Conservation (phyloP, 2,797 vertebrate genomes). For the Malurus leucopterus region DNA sequence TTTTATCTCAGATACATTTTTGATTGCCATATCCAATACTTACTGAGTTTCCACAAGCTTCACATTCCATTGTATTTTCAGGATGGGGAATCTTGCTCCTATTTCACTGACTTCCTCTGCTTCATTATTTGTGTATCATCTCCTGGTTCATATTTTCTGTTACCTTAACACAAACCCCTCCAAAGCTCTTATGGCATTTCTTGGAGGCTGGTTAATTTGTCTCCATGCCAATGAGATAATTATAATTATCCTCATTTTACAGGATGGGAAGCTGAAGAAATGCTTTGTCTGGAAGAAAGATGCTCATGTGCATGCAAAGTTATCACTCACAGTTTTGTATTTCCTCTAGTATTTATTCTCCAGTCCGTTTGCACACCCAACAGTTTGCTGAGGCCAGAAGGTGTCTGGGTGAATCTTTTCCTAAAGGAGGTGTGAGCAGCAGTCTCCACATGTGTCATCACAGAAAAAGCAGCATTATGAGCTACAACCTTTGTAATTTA, state of each 20-base stretch:
- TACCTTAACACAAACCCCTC: not conserved
- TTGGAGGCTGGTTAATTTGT: not conserved
- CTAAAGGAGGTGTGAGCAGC: not conserved
- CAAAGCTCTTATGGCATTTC: not conserved
- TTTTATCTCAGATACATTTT: not conserved
- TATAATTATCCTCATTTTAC: not conserved
- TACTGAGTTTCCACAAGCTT: not conserved
- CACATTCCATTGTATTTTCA: not conserved
- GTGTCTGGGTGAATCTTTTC: not conserved
- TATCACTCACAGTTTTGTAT: not conserved
- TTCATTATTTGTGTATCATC: not conserved
- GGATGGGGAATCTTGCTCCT: not conserved
- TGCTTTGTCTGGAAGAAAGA: not conserved
- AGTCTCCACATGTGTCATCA: not conserved
- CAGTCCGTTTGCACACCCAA: not conserved
- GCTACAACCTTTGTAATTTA: not conserved
- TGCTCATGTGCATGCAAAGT: not conserved
- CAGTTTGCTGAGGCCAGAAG: not conserved
- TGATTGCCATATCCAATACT: not conserved
- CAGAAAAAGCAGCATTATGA: not conserved
- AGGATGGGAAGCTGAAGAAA: not conserved
- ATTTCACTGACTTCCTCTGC: not conserved
- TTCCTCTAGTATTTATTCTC: not conserved
- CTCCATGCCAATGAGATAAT: not conserved
- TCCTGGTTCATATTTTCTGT: not conserved